Evolutionary conservation across 2,797 vertebrate genomes (phyloP).

Genomic region (Tamandua tetradactyla): DNA sequence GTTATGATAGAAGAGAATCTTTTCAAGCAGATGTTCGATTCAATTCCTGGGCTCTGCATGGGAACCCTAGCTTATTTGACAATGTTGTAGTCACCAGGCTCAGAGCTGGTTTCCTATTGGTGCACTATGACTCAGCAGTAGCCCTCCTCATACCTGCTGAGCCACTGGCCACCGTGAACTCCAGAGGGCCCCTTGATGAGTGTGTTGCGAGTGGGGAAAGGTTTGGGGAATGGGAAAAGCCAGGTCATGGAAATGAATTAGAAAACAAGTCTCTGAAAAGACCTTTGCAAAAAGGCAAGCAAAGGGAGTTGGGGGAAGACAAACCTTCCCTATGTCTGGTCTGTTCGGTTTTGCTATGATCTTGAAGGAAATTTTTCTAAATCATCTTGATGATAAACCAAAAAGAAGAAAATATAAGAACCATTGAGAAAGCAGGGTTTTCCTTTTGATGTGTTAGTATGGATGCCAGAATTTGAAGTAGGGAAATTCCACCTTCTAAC

Average conservation of each 20-base stretch:
- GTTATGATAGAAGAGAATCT: neutral
- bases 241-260: neutral
- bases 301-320: neutral
- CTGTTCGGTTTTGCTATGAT: neutral
- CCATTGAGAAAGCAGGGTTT: neutral
- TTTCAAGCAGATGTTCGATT: neutral
- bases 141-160: neutral
- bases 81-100: neutral
- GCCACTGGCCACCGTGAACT: neutral
- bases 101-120: neutral
- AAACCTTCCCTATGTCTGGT: neutral
- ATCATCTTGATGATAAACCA: neutral
- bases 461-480: neutral
- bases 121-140: neutral
- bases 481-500: neutral
- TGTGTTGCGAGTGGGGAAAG: neutral
- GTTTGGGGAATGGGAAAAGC: neutral
- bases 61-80: neutral
- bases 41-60: neutral
- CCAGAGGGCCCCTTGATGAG: neutral
- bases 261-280: neutral
- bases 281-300: neutral
- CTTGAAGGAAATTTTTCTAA: neutral
- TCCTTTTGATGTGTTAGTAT: neutral
- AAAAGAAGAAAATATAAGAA: neutral